Conservation (phyloP, 2,113 vertebrate species). For the Heptranchias perlo region DNA sequence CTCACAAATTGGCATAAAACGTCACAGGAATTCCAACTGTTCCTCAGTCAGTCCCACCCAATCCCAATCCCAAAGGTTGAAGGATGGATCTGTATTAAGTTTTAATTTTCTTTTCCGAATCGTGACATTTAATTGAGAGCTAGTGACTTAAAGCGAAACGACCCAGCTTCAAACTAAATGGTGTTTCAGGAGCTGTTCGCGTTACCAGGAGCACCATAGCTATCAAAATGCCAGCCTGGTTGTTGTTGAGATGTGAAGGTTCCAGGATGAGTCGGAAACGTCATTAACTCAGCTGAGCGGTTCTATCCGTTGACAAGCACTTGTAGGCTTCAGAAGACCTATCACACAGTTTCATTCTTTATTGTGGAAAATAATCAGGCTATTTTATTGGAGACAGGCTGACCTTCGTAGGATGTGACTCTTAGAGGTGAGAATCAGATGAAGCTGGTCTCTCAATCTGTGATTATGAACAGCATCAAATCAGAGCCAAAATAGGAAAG, state of each 20-base stretch:
- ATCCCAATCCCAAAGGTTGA: no score
- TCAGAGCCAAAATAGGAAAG: neutral
- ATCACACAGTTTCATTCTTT: neutral
- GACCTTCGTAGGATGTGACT: neutral
- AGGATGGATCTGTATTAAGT: no score
- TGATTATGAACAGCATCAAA: neutral
- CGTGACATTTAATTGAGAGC: no score
- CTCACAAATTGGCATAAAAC: no score
- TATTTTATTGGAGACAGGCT: neutral
- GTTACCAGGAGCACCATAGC: no score
- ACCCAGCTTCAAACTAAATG: no score
- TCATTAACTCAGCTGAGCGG: neutral
- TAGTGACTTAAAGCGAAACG: no score
- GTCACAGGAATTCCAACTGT: no score
- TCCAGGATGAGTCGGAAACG: neutral
- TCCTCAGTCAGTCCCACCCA: no score
- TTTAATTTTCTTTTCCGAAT: no score
- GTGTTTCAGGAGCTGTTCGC: neutral
- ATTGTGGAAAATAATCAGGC: neutral
- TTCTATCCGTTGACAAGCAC: neutral
- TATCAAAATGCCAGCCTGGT: neutral
- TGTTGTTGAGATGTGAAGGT: neutral
- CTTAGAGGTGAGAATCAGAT: neutral
- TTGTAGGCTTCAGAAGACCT: neutral
- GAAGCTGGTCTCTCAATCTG: neutral